Evolutionary conservation across 2,888 invertebrate species (phyloP).

Genomic region (Nineta flava): DNA sequence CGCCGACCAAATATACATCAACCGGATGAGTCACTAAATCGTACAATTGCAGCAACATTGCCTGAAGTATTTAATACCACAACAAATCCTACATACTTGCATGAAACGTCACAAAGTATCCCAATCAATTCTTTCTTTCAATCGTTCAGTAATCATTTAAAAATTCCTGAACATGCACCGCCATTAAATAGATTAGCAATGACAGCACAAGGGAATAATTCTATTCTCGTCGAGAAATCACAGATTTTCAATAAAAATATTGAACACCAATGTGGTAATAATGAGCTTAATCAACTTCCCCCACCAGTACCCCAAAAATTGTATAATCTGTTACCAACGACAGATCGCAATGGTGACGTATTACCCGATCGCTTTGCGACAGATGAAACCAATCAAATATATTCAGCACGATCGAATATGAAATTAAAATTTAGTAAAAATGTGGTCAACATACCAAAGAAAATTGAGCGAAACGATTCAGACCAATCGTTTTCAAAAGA

Average conservation of each 20-base stretch:
- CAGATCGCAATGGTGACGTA: background rate
- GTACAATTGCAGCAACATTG: background rate
- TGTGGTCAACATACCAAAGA: conserved; percentile 5
- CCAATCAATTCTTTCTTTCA: background rate
- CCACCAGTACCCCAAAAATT: background rate
- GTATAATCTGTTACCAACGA: background rate
- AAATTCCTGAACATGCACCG: background rate
- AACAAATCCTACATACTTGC: background rate
- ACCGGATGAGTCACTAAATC: background rate
- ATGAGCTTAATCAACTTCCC: background rate
- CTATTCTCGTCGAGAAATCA: background rate
- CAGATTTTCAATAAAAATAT: too few relatives aligned
- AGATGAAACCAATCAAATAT: background rate
- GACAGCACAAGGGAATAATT: background rate
- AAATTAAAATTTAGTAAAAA: conserved; percentile 7
- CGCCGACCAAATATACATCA: background rate
- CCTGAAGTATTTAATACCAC: background rate
- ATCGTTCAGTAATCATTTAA: background rate
- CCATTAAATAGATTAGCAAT: background rate
- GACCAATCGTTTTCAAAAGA: background rate
- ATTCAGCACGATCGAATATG: conserved; percentile 3
- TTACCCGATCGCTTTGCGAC: background rate
- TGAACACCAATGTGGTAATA: background rate
- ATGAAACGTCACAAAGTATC: background rate
- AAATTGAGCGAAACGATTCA: conserved; percentile 1